These are phyloP conservation scores for Sebastes steindachneri DNA, from an alignment of 2,797 vertebrate species.

Conservation along the genomic window DNA sequence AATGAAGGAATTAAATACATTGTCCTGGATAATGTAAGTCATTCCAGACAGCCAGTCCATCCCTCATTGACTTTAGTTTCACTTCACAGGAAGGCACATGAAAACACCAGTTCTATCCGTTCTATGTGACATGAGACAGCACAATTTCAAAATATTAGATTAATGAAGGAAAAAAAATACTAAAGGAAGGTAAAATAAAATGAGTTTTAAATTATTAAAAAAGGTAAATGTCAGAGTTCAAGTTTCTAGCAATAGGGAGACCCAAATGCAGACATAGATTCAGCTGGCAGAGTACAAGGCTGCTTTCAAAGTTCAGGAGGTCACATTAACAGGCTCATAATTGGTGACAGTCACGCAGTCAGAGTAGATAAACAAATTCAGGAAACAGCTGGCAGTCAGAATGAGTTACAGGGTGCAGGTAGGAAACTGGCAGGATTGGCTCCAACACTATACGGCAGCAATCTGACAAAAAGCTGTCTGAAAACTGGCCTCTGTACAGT, in stretches of 20 bases:
- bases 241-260: neutral
- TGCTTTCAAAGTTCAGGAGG: neutral
- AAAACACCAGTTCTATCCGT: neutral
- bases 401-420: neutral
- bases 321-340: constrained; percentile 7
- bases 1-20: no score
- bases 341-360: neutral
- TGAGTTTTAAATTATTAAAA: neutral
- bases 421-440: neutral
- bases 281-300: neutral
- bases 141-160: neutral
- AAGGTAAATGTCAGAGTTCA: neutral
- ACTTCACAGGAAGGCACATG: neutral
- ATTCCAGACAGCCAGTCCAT: neutral
- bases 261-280: neutral
- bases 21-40: neutral
- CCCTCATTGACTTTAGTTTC: neutral
- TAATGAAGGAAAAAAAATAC: neutral
- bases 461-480: neutral
- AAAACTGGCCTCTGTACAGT: neutral
- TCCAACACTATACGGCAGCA: neutral
- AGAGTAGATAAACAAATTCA: neutral
- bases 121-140: neutral
- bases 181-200: neutral
- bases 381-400: neutral